Evolutionary conservation across 2,888 invertebrate genomes (phyloP).

Genomic region (Caenorhabditis sulstoni): DNA sequence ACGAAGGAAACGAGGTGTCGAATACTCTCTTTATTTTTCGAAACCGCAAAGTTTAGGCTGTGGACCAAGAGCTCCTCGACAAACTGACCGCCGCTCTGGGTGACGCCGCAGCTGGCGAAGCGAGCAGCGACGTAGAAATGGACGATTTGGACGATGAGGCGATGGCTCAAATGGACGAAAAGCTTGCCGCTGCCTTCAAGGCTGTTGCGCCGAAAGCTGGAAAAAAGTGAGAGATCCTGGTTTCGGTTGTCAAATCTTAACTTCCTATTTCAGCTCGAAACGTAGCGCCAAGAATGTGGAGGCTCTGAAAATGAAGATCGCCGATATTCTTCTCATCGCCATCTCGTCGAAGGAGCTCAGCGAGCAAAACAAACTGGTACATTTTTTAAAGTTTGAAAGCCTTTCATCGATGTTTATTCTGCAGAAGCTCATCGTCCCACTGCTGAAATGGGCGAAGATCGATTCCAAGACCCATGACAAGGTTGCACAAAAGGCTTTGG

Average conservation of each 20-base stretch:
- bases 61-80: slow-evolving; percentile 65
- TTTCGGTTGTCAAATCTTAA: background rate
- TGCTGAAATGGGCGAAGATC: slow-evolving; percentile 58
- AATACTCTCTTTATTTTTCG: background rate
- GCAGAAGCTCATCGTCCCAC: slow-evolving; percentile 68
- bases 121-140: slow-evolving; percentile 55
- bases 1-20: slow-evolving; percentile 35
- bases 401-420: no score
- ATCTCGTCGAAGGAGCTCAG: slow-evolving; percentile 64
- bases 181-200: slow-evolving; percentile 67
- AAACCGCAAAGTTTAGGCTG: slow-evolving; percentile 14
- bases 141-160: slow-evolving; percentile 68
- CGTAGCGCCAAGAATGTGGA: slow-evolving; percentile 52
- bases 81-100: slow-evolving; percentile 68
- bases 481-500: slow-evolving; percentile 46
- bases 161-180: slow-evolving; percentile 71
- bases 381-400: no score
- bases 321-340: slow-evolving; percentile 68
- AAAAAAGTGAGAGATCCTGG: slow-evolving; percentile 35
- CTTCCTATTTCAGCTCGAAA: slow-evolving; percentile 23
- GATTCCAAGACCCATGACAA: slow-evolving; percentile 59
- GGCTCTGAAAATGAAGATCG: slow-evolving; percentile 63
- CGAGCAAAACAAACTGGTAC: slow-evolving; percentile 61
- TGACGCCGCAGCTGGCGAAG: slow-evolving; percentile 62
- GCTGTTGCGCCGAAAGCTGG: slow-evolving; percentile 54